A percentile compares a stretch with the other conserved stretches of the same genome.
phyloP scores from a whole-genome alignment of 2,888 invertebrate species.

The Scaptomyza tumidula region DNA sequence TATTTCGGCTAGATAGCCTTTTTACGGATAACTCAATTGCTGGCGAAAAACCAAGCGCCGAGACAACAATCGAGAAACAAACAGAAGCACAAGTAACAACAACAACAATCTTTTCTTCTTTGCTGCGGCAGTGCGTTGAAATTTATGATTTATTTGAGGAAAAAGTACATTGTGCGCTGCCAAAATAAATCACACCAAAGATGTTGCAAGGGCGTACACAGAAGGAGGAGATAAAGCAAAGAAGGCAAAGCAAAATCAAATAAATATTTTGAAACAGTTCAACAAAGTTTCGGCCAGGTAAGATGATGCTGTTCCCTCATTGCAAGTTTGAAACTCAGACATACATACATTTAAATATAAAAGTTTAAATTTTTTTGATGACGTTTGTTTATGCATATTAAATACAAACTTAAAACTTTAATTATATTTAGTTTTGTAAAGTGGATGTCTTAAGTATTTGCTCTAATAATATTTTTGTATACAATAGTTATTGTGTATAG shows the following conservation, averaged over 20 bases:
- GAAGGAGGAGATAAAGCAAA: slow-evolving; percentile 23
- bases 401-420: too few relatives aligned
- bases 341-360: too few relatives aligned
- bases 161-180: slow-evolving; percentile 77
- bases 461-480: background rate
- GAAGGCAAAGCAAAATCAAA: slow-evolving; percentile 65
- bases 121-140: slow-evolving; percentile 70
- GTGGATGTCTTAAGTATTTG: background rate
- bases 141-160: slow-evolving; percentile 80
- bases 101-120: slow-evolving; percentile 45
- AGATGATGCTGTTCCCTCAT: slow-evolving; percentile 5
- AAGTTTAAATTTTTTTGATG: too few relatives aligned
- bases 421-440: too few relatives aligned
- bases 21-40: slow-evolving; percentile 77
- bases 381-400: too few relatives aligned
- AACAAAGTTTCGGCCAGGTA: background rate
- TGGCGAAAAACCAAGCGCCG: slow-evolving; percentile 10
- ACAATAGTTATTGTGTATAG: background rate
- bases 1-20: slow-evolving; percentile 65
- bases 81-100: background rate
- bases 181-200: slow-evolving; percentile 79
- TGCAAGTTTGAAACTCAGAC: too few relatives aligned
- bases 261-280: slow-evolving; percentile 44
- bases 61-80: slow-evolving; percentile 12
- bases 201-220: slow-evolving; percentile 31